Conservation (phyloP, 2,888 invertebrate species). For the Heliconius charithonia region DNA sequence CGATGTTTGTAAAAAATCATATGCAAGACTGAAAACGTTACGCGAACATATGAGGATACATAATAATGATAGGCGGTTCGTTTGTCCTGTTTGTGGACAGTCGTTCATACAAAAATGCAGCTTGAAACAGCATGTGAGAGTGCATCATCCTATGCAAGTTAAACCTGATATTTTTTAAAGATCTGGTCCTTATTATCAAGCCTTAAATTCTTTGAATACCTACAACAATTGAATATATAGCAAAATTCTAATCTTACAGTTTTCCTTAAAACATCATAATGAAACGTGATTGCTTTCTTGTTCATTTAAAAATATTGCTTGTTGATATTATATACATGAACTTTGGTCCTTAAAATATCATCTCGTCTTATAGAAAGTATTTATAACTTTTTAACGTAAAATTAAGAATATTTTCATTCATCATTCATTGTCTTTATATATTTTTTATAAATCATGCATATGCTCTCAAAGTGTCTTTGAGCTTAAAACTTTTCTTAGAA, state of each 20-base stretch:
- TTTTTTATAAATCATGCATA: neutral
- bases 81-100: constrained; percentile 73
- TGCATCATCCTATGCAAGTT: constrained; percentile 71
- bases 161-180: constrained; percentile 59
- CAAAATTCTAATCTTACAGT: no score
- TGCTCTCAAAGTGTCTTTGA: neutral
- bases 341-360: no score
- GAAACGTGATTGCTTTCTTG: no score
- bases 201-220: constrained; percentile 50
- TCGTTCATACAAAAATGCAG: constrained; percentile 78
- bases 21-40: constrained; percentile 75
- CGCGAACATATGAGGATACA: constrained; percentile 79
- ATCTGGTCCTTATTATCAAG: neutral
- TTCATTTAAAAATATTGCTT: no score
- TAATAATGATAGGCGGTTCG: constrained; percentile 72
- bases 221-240: no score
- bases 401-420: no score
- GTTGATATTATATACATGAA: no score
- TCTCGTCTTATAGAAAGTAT: no score
- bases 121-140: constrained; percentile 74
- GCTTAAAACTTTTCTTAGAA: no score
- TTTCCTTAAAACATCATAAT: no score
- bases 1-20: constrained; percentile 79
- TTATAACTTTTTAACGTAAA: no score
- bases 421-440: no score